These are phyloP conservation scores for Lasioglossum calceatum DNA, from an alignment of 2,888 invertebrate genomes.

Conservation along the genomic window DNA sequence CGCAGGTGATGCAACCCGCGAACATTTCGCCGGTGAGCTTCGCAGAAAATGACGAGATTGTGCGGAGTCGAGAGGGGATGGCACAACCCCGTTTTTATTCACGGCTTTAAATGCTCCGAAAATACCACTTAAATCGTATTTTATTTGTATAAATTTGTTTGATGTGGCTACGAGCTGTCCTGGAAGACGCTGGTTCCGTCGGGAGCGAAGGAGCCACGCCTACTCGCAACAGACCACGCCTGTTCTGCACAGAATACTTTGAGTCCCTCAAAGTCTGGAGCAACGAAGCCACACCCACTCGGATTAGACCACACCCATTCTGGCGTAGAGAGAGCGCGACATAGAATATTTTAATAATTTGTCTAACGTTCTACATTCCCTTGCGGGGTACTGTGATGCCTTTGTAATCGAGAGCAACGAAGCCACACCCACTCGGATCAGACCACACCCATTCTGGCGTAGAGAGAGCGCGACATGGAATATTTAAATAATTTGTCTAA, in stretches of 20 bases:
- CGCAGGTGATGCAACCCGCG: slow-evolving; percentile 66
- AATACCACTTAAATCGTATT: neutral
- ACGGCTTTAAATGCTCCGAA: neutral
- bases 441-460: neutral
- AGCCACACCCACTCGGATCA: neutral
- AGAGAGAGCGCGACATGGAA: no score
- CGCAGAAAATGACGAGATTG: slow-evolving; percentile 39
- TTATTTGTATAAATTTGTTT: no score
- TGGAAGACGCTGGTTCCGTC: neutral
- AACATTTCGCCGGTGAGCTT: slow-evolving; percentile 31
- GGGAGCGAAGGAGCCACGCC: neutral
- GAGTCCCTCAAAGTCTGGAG: no score
- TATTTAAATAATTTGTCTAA: no score
- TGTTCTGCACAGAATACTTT: neutral
- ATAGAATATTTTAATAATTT: no score
- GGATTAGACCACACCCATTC: neutral
- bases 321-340: no score
- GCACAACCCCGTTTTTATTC: neutral
- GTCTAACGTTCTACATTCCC: no score
- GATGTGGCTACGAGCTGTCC: neutral
- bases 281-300: neutral
- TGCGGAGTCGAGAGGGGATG: neutral
- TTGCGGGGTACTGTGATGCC: no score
- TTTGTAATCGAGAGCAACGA: neutral
- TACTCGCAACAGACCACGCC: neutral